Evolutionary conservation across 2,113 vertebrate genomes (phyloP).

Genomic region (Rhinolophus sinicus): DNA sequence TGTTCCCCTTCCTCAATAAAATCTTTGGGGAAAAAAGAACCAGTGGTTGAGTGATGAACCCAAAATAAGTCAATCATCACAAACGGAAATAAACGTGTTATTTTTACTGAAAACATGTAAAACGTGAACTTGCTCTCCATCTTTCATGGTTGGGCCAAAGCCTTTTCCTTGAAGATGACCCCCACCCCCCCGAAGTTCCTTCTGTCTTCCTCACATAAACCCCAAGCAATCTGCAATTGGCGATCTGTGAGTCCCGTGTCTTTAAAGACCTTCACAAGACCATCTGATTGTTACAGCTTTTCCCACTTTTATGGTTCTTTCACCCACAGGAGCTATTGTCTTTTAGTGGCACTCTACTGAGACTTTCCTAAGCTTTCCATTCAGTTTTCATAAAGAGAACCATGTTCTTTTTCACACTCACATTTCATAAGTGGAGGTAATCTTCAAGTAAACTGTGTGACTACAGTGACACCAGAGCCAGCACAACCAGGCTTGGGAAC

Average conservation of each 20-base stretch:
- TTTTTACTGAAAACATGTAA: background rate
- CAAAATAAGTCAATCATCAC: background rate
- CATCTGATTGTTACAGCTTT: background rate
- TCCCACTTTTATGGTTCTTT: background rate
- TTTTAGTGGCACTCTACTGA: background rate
- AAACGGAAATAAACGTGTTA: background rate
- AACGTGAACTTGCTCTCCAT: background rate
- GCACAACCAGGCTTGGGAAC: background rate
- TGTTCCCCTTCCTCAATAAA: too few relatives aligned
- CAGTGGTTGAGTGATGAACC: background rate
- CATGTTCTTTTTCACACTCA: background rate
- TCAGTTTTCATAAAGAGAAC: background rate
- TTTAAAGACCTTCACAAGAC: background rate
- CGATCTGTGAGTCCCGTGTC: background rate
- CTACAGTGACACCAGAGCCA: background rate
- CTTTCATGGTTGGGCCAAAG: rapidly evolving
- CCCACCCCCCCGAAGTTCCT: background rate
- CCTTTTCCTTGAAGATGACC: background rate
- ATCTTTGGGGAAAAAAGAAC: too few relatives aligned
- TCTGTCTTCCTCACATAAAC: background rate
- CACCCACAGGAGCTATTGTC: background rate
- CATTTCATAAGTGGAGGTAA: background rate
- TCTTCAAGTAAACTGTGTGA: background rate
- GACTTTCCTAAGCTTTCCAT: background rate
- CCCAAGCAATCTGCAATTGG: rapidly evolving